Base-by-base conservation (phyloP, 2,888 invertebrate genomes). In the Aspidiotus destructor region DNA sequence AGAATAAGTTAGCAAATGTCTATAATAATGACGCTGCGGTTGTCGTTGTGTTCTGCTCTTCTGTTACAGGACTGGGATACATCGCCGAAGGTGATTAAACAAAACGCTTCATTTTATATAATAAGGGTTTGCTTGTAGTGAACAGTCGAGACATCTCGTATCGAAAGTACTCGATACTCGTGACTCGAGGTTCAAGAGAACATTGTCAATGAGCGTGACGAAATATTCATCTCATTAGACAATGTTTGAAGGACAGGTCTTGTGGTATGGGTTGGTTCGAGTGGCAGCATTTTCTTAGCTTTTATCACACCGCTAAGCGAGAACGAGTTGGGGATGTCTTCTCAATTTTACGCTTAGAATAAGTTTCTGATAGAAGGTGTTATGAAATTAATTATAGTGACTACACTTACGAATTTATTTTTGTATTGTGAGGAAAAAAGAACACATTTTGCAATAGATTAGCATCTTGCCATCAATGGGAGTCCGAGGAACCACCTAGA, bases 11-110 rank as follows among this genome's bases (percentile, higher is more conserved):
- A 28, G 28, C 28, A 28, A 28, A 28, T 28, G 28, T 28, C 28
- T 58, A 5, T 65, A 65, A 65, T 65, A 65, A 65, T 65, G 55
- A 65, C 41, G 48, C 55, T 65, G 58, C 58, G 40, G 57, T 65
- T 65, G 65, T 65, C 58, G 65, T 48, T 64, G 48, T 69, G 64
- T 65, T 69, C 60, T 63, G 53, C 70, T 73, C 69, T 72, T 65
- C 72, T 73, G 72, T 73, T 72, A 54, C 73, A 73, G 73, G 73
- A 71, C 72, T 73, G 65, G 71, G 70, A 72, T 73, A 73, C 73
- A 73, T 73, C 68, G 73, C 73, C 62, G 73, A 73, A 73, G 73
- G 73, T 73, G 72, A 70, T 65, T 17, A 64, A 64, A 64, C 58
- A 44, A 52, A 54, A 8, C 17, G n/a, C 13, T 62, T 17, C 48